Evolutionary conservation across 2,888 invertebrate genomes (phyloP).

Genomic region (Calameuta filiformis): DNA sequence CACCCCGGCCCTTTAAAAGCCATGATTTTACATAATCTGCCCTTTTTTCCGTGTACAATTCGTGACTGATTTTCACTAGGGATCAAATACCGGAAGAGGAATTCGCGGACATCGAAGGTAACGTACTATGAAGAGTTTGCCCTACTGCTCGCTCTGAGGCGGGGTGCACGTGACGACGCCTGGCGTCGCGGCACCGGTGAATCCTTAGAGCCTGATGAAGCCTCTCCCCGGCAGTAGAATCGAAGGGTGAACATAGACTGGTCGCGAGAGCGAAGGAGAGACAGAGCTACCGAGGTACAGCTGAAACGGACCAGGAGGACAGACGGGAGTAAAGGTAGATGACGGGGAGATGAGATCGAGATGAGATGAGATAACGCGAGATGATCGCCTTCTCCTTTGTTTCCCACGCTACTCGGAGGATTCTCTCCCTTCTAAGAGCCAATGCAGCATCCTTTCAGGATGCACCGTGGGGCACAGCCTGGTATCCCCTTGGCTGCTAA

Average conservation of each 20-base stretch:
- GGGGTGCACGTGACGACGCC: background rate
- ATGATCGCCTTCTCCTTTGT: constrained; percentile 56
- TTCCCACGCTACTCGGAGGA: constrained; percentile 53
- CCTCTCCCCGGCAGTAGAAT: background rate
- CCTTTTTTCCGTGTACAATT: too few relatives aligned
- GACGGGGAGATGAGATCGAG: constrained; percentile 20
- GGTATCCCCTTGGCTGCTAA: constrained; percentile 36
- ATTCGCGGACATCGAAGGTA: too few relatives aligned
- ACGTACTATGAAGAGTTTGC: too few relatives aligned
- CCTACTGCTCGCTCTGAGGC: too few relatives aligned
- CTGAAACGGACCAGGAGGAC: background rate
- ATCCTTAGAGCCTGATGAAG: background rate
- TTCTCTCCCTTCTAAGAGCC: constrained; percentile 28
- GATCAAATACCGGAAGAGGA: too few relatives aligned
- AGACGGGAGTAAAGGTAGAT: background rate
- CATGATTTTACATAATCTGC: too few relatives aligned
- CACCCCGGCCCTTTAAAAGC: too few relatives aligned
- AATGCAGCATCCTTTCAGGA: constrained; percentile 47
- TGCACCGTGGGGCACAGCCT: constrained; percentile 47
- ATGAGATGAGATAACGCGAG: constrained; percentile 9
- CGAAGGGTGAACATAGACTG: background rate
- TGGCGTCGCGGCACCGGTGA: background rate
- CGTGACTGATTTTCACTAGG: background rate
- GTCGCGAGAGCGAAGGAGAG: background rate
- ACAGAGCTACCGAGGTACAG: background rate